Base-by-base conservation (phyloP, 2,888 invertebrate genomes). In the Drosophila basisetae region DNA sequence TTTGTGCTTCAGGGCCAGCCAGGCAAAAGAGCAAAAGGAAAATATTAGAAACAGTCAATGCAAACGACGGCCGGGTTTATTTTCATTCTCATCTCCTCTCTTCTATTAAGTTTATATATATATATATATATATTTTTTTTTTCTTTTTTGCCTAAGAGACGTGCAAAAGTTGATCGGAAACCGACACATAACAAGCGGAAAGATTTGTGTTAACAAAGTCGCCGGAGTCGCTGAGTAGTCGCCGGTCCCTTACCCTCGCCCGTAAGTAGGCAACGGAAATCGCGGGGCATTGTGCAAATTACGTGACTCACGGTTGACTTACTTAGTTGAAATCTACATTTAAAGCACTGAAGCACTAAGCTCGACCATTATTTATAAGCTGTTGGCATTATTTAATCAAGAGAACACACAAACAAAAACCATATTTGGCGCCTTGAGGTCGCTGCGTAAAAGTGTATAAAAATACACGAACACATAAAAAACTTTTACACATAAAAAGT, bases 111-210 rank as follows among this genome's bases (percentile, higher is more conserved):
- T 52, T 18, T 25, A 25, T 41, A 41, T 10, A 41, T 41, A 41
- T n/a, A 41, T 2, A 41, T 16, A 13, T 43, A 22, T 43, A n/a
- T 28, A n/a, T 41, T 22, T 50, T 55, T 28, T 18, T 28, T 50
- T 25, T 31, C 25, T 30, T 53, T 18, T 47, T 52, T 72, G 73
- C 37, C 52, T 30, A 37, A 35, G 50, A 49, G 58, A 75, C 78
- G 69, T 82, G 86, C 61, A 50, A 81, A 89, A 84, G 83, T 84
- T 84, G 58, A 80, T 61, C 77, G 89, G 81, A 90, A 88, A 76
- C 77, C 82, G 64, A 79, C 72, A 74, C 78, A 89, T 90, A 90
- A 91, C 90, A 90, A 88, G 83, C 87, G 84, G 90, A 87, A 90
- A 89, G 91, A 90, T 91, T 86, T 84, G 83, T 81, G 78, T 85